Evolutionary conservation across 2,113 vertebrate species (phyloP).

Genomic region (Vimba vimba): DNA sequence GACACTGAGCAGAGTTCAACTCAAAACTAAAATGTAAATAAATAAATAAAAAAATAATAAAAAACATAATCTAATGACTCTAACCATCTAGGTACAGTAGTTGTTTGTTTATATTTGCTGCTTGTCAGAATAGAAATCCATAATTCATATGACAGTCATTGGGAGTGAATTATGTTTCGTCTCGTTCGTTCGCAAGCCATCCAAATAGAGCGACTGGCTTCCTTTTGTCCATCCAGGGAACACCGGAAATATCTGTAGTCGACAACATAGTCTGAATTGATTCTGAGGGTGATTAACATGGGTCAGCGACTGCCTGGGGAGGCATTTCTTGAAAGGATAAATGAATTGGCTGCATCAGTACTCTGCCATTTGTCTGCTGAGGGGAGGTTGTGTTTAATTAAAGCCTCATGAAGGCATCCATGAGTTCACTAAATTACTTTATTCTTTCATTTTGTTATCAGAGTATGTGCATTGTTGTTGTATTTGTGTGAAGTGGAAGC

Average conservation of each 20-base stretch:
- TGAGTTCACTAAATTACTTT: background rate
- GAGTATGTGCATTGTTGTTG: too few relatives aligned
- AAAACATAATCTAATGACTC: background rate
- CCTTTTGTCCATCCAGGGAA: background rate
- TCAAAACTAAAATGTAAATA: background rate
- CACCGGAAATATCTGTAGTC: background rate
- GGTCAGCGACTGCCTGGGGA: background rate
- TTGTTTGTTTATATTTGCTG: conserved; percentile 1
- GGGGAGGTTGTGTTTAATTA: background rate
- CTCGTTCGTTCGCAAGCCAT: background rate
- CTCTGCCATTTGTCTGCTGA: conserved; percentile 3
- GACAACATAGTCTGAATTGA: background rate
- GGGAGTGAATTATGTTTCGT: background rate
- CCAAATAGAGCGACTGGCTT: background rate
- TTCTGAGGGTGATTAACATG: background rate
- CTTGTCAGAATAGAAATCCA: background rate
- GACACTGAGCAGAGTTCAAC: background rate
- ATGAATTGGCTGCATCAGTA: background rate
- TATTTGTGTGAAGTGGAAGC: too few relatives aligned
- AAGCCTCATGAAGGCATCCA: background rate
- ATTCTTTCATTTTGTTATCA: too few relatives aligned
- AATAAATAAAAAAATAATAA: too few relatives aligned
- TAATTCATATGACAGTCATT: background rate
- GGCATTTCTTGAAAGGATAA: conserved; percentile 10
- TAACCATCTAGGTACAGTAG: background rate